These are phyloP conservation scores for Phengaris alcon DNA, from an alignment of 2,888 invertebrate species.

Conservation along the genomic window DNA sequence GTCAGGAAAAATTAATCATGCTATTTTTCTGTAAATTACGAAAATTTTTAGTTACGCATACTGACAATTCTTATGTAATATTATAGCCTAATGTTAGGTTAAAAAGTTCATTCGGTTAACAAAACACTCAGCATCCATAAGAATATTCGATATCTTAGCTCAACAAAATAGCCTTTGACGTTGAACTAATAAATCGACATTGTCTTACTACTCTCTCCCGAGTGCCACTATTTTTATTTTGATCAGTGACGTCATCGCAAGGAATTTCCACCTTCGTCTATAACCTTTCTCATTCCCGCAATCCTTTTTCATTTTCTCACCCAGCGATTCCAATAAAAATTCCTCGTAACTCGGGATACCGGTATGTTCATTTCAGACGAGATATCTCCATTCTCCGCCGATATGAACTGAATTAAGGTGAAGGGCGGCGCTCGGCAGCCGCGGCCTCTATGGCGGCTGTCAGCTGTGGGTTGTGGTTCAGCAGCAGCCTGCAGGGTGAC, in stretches of 20 bases:
- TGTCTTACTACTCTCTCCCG: not conserved
- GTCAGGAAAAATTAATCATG: too few relatives aligned
- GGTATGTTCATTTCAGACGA: not conserved
- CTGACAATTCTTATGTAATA: too few relatives aligned
- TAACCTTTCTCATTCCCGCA: not conserved
- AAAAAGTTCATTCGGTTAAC: too few relatives aligned
- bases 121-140: too few relatives aligned
- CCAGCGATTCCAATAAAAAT: constrained; percentile 15
- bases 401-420: not conserved
- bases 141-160: too few relatives aligned
- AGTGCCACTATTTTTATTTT: not conserved
- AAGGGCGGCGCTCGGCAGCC: too few relatives aligned
- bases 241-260: not conserved
- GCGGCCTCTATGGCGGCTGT: too few relatives aligned
- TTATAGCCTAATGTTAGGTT: too few relatives aligned
- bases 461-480: too few relatives aligned
- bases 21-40: too few relatives aligned
- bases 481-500: too few relatives aligned
- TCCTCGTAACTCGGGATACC: not conserved
- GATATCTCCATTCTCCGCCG: not conserved
- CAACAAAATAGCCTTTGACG: not conserved
- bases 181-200: not conserved
- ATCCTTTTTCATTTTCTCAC: constrained; percentile 2
- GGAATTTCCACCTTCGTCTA: not conserved
- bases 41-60: too few relatives aligned